These are phyloP conservation scores for Eutrigla gurnardus DNA, from an alignment of 2,797 vertebrate species.

Conservation along the genomic window DNA sequence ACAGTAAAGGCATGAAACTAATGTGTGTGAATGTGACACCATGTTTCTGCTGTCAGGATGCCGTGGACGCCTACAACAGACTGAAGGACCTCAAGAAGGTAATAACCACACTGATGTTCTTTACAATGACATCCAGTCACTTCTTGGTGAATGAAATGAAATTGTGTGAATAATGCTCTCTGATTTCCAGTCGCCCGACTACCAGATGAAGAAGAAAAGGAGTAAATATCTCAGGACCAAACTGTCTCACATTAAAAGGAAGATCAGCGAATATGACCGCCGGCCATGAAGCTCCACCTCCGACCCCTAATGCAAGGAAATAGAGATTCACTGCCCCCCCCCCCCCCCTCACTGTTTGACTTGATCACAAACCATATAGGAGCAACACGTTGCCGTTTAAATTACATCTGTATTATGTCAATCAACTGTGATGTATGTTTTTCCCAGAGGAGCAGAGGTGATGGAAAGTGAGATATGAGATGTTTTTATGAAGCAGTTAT, in stretches of 20 bases:
- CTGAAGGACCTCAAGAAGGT: conserved; percentile 86
- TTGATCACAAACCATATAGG: not conserved
- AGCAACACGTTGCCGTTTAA: not conserved
- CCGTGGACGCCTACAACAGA: conserved; percentile 81
- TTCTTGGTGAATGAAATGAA: not conserved
- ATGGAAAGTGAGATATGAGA: conserved; percentile 18
- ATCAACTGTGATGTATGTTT: not conserved
- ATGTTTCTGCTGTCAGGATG: conserved; percentile 73
- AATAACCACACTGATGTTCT: not conserved
- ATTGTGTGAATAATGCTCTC: not conserved
- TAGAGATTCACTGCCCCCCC: not conserved
- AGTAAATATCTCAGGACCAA: conserved; percentile 88
- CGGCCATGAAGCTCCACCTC: conserved; percentile 68
- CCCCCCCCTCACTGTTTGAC: no score
- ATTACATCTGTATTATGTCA: conserved; percentile 2
- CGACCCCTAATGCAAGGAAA: not conserved
- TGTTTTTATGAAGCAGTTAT: conserved; percentile 8
- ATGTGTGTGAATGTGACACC: no score
- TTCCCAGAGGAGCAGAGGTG: not conserved
- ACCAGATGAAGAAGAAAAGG: conserved; percentile 86
- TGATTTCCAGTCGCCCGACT: conserved; percentile 84
- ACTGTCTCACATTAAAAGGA: conserved; percentile 90
- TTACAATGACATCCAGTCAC: not conserved
- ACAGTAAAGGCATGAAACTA: no score
- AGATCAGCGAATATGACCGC: conserved; percentile 89